These are phyloP conservation scores for Xiphorhynchus elegans DNA, from an alignment of 2,113 vertebrate genomes.

Conservation along the genomic window DNA sequence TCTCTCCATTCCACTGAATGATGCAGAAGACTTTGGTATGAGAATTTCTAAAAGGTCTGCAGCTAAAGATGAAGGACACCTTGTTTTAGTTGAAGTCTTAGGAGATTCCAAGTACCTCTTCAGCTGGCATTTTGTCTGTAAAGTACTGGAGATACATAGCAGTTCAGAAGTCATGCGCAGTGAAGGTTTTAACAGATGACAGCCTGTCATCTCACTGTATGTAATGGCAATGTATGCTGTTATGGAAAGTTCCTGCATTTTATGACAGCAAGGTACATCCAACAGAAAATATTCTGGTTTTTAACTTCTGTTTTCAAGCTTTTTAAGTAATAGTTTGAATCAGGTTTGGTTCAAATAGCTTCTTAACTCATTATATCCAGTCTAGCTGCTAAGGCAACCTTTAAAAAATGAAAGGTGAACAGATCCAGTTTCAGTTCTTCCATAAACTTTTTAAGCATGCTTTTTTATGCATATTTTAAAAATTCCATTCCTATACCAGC, in stretches of 20 bases:
- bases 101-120: not conserved
- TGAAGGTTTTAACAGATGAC: not conserved
- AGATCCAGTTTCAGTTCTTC: constrained; percentile 10
- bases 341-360: not conserved
- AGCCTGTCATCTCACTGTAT: not conserved
- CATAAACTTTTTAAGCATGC: not conserved
- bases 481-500: not conserved
- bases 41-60: not conserved
- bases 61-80: not conserved
- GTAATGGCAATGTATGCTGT: not conserved
- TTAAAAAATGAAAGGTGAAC: not conserved
- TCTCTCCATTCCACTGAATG: not conserved
- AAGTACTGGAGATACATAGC: not conserved
- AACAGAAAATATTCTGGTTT: not conserved
- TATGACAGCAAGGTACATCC: not conserved
- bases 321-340: constrained; percentile 19
- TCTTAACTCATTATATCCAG: not conserved
- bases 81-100: not conserved
- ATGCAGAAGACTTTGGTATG: not conserved
- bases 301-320: not conserved
- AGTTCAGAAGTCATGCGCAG: not conserved
- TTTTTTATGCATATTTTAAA: not conserved
- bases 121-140: not conserved
- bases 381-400: not conserved
- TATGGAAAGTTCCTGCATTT: not conserved